phyloP scores from a whole-genome alignment of 1,140 invertebrate species.

The Drosophila ironensis region DNA sequence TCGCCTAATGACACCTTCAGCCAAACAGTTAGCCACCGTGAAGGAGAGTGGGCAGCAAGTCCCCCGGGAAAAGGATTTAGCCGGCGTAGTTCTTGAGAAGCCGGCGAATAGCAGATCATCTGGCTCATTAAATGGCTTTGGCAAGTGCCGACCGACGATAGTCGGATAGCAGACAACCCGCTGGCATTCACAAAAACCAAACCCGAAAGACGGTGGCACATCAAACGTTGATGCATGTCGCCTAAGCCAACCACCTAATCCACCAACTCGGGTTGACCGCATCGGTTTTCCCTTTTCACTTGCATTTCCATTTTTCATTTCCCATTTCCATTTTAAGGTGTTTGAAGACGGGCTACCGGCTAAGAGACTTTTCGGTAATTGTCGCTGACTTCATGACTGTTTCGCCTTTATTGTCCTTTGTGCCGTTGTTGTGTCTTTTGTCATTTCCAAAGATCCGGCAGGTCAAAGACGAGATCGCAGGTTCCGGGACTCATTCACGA shows the following conservation, averaged over 20 bases:
- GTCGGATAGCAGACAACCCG: constrained; percentile 43
- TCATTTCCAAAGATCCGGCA: constrained; percentile 12
- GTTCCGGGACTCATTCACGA: constrained; percentile 22
- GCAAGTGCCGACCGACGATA: constrained; percentile 26
- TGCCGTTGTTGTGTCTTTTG: constrained; percentile 17
- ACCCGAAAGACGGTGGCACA: constrained; percentile 31
- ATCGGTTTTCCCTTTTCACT: constrained; percentile 35
- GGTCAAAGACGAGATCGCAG: constrained; percentile 1
- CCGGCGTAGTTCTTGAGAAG: constrained; percentile 46
- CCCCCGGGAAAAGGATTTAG: constrained; percentile 36
- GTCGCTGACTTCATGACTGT: constrained; percentile 77
- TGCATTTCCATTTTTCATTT: too few relatives aligned
- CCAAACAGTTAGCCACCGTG: constrained; percentile 18
- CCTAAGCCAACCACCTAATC: constrained; percentile 40
- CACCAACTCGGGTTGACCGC: constrained; percentile 43
- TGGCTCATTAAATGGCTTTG: constrained; percentile 77
- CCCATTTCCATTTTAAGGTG: not conserved
- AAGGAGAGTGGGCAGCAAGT: constrained; percentile 8
- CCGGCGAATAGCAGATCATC: constrained; percentile 57
- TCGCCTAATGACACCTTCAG: constrained; percentile 51
- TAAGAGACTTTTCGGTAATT: constrained; percentile 63
- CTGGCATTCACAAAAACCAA: constrained; percentile 54
- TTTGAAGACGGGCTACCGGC: constrained; percentile 7
- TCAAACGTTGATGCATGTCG: constrained; percentile 40
- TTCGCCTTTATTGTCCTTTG: constrained; percentile 8